Conservation (phyloP, 2,113 vertebrate species). For the Cnemophilus loriae region DNA sequence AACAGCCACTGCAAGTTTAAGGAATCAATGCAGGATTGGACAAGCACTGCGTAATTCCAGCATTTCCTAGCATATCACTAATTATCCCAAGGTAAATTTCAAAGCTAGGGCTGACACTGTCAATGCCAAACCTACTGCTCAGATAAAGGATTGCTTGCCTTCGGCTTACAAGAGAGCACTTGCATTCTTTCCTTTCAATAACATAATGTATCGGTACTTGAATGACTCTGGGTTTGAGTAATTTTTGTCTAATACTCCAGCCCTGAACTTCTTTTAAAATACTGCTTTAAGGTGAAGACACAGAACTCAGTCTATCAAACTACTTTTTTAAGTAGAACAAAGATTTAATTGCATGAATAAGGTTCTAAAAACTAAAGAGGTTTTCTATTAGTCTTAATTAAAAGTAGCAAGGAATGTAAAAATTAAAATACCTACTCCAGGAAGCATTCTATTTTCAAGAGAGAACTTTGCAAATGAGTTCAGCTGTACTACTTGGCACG, state of each 20-base stretch:
- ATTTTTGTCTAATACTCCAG: background rate
- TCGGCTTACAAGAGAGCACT: background rate
- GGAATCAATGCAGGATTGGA: background rate
- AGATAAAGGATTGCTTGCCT: background rate
- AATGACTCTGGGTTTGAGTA: background rate
- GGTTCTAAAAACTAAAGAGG: background rate
- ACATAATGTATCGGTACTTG: background rate
- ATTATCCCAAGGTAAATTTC: background rate
- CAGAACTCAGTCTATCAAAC: background rate
- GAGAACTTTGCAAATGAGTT: background rate
- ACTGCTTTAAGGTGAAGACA: background rate
- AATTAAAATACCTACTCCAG: background rate
- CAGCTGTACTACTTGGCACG: constrained; percentile 7
- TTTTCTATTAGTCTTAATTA: background rate
- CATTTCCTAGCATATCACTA: background rate
- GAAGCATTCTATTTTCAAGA: constrained; percentile 27
- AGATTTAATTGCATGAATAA: background rate
- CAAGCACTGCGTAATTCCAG: background rate
- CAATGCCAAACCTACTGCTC: background rate
- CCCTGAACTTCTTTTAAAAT: background rate
- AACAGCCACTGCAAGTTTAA: background rate
- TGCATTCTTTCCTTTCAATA: background rate
- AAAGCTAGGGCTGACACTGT: background rate
- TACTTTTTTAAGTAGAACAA: background rate
- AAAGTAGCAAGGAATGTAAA: background rate